A percentile compares a stretch with the other conserved stretches of the same genome.
These are phyloP conservation scores for Sceloporus tristichus DNA, from an alignment of 2,113 vertebrate genomes.

Conservation along the genomic window DNA sequence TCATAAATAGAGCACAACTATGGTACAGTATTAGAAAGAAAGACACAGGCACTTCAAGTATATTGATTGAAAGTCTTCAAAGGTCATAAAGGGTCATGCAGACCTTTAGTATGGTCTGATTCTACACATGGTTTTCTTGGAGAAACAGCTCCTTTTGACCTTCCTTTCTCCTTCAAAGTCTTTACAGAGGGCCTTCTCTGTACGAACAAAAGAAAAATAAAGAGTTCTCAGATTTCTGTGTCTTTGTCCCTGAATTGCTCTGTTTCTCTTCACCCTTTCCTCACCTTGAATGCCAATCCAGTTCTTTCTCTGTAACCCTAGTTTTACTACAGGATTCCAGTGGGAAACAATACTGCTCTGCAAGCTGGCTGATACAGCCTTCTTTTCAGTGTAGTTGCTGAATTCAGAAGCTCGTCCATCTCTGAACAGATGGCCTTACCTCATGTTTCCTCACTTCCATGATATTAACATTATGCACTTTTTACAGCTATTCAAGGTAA, in stretches of 20 bases:
- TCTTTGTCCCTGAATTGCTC: not conserved
- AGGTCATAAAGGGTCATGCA: too few relatives aligned
- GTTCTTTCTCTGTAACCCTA: not conserved
- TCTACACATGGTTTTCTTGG: not conserved
- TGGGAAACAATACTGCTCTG: not conserved
- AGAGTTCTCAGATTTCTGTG: not conserved
- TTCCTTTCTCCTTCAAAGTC: constrained; percentile 17
- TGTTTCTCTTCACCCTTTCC: not conserved
- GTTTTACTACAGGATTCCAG: not conserved
- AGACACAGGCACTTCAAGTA: not conserved
- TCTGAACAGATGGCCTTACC: constrained; percentile 27
- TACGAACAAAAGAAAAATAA: not conserved
- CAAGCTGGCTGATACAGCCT: constrained; percentile 1
- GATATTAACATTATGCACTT: constrained; percentile 9
- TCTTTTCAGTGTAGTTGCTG: constrained; percentile 1
- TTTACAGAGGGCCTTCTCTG: not conserved
- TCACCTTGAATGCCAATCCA: constrained; percentile 2
- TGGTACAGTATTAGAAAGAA: not conserved
- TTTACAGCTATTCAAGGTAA: constrained; percentile 10
- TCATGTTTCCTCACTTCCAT: not conserved
- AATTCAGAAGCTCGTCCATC: constrained; percentile 5
- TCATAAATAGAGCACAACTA: not conserved
- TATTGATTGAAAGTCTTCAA: not conserved
- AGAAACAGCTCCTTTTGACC: not conserved
- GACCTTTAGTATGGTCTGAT: not conserved